Evolutionary conservation across 2,797 vertebrate genomes (phyloP).

Genomic region (Melopsittacus undulatus): DNA sequence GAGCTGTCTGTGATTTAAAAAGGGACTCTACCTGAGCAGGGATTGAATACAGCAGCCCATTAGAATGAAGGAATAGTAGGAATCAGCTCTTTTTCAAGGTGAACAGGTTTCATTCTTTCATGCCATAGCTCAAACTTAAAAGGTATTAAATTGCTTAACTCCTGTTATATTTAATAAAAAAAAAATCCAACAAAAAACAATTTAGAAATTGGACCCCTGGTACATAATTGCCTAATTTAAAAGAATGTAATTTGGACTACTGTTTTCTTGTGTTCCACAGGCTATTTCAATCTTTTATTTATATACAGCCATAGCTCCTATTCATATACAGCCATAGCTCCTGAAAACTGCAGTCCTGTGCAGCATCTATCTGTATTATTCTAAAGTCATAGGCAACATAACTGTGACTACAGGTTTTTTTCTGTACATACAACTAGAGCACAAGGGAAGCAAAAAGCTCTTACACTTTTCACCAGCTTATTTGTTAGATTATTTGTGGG

Average conservation of each 20-base stretch:
- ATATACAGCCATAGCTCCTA: not conserved
- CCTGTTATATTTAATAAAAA: not conserved
- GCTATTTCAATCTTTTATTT: not conserved
- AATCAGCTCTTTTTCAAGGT: not conserved
- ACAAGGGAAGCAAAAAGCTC: not conserved
- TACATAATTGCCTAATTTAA: not conserved
- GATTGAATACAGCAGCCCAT: not conserved
- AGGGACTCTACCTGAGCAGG: not conserved
- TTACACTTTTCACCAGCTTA: not conserved
- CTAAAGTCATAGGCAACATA: not conserved
- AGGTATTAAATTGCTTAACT: not conserved
- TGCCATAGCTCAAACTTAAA: not conserved
- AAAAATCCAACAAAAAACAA: not conserved
- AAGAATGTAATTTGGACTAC: not conserved
- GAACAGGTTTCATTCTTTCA: not conserved
- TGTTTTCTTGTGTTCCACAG: not conserved
- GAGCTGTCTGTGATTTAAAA: not conserved
- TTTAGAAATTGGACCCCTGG: not conserved
- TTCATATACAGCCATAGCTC: not conserved
- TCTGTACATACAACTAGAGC: not conserved
- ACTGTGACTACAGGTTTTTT: not conserved
- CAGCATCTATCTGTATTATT: not conserved
- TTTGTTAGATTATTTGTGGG: not conserved
- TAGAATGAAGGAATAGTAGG: not conserved
- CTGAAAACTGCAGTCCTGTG: not conserved